These are phyloP conservation scores for Halotydeus destructor DNA, from an alignment of 1,140 invertebrate species.

Conservation along the genomic window DNA sequence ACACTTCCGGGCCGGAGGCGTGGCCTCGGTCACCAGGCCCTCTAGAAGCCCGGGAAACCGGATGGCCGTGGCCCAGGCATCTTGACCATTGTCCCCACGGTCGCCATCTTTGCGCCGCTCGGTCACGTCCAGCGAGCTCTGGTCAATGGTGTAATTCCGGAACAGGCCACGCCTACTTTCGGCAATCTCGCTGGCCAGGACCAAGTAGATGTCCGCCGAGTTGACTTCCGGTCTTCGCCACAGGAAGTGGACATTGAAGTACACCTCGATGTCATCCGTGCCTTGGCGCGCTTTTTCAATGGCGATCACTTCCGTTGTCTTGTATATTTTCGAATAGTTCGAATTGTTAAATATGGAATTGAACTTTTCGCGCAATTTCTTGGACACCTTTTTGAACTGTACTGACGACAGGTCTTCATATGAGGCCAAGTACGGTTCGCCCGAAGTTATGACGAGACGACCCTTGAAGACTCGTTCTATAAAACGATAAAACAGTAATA, in stretches of 20 bases:
- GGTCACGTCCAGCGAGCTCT: constrained; percentile 16
- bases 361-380: constrained; percentile 18
- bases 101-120: constrained; percentile 6
- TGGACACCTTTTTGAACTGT: constrained; percentile 39
- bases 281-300: constrained; percentile 30
- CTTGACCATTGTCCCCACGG: not conserved
- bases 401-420: constrained; percentile 34
- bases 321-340: constrained; percentile 11
- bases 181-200: constrained; percentile 33
- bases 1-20: constrained; percentile 39
- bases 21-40: constrained; percentile 28
- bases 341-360: constrained; percentile 15
- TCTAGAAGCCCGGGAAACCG: constrained; percentile 18
- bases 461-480: constrained; percentile 53
- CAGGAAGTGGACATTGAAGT: constrained; percentile 46
- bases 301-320: constrained; percentile 15
- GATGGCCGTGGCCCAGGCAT: constrained; percentile 15
- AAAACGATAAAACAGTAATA: constrained; percentile 7
- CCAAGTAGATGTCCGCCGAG: constrained; percentile 30
- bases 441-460: constrained; percentile 38
- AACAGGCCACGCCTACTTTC: constrained; percentile 12
- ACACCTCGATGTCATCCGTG: constrained; percentile 38
- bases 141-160: constrained; percentile 15
- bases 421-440: constrained; percentile 37
- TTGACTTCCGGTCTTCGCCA: constrained; percentile 28